Evolutionary conservation across 1,140 invertebrate genomes (phyloP).

Genomic region (Ostrea edulis): DNA sequence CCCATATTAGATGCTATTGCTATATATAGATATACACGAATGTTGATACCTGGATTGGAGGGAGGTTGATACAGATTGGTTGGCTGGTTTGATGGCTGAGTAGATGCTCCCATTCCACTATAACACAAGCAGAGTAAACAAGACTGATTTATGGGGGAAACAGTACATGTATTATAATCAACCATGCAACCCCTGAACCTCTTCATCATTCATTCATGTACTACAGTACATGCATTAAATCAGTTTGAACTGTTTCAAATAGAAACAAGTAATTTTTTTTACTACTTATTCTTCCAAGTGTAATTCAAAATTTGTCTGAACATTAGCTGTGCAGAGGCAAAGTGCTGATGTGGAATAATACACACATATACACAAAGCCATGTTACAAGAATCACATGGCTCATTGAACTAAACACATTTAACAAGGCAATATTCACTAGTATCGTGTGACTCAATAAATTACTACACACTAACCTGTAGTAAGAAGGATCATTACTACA

Average conservation of each 20-base stretch:
- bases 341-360: too few species aligned
- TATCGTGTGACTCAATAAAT: neutral
- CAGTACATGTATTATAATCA: neutral
- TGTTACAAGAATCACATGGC: too few species aligned
- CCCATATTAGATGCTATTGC: neutral
- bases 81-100: conserved; percentile 33
- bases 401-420: too few species aligned
- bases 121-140: conserved; percentile 19
- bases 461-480: neutral
- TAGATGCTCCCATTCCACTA: conserved; percentile 38
- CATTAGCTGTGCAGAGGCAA: too few species aligned
- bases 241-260: neutral
- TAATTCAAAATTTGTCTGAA: too few species aligned
- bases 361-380: neutral
- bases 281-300: too few species aligned
- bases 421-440: too few species aligned
- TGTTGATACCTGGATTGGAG: conserved; percentile 3
- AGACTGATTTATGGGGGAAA: neutral
- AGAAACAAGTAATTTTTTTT: too few species aligned
- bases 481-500: neutral
- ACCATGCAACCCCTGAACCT: neutral
- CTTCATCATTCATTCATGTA: neutral
- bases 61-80: conserved; percentile 17
- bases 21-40: neutral
- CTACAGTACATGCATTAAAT: neutral